phyloP scores from a whole-genome alignment of 2,888 invertebrate species.

The Cosmorhoe ocellata region DNA sequence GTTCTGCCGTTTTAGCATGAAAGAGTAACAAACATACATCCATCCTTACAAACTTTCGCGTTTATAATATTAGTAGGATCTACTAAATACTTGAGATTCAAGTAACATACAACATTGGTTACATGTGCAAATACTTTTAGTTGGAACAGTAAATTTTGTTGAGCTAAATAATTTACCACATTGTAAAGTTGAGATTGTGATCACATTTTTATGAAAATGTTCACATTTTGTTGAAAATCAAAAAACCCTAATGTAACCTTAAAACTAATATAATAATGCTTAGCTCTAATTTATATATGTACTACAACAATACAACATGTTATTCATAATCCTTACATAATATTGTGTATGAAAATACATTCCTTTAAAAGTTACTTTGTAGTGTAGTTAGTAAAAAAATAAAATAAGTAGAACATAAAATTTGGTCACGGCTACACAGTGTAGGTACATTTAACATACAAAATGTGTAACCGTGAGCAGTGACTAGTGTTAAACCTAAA shows the following conservation, averaged over 20 bases:
- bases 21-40: too few relatives aligned
- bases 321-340: constrained; percentile 14
- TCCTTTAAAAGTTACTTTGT: constrained; percentile 12
- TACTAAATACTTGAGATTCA: constrained; percentile 18
- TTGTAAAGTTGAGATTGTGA: too few relatives aligned
- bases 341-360: constrained; percentile 32
- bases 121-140: constrained; percentile 8
- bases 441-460: neutral
- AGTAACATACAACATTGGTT: constrained; percentile 10
- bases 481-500: constrained; percentile 45
- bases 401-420: constrained; percentile 5
- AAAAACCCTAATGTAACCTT: neutral
- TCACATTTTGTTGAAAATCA: too few relatives aligned
- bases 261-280: constrained; percentile 19
- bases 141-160: constrained; percentile 9
- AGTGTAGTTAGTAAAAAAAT: too few relatives aligned
- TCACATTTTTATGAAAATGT: too few relatives aligned
- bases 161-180: constrained; percentile 1
- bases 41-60: too few relatives aligned
- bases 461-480: constrained; percentile 25
- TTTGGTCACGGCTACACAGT: constrained; percentile 19
- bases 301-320: constrained; percentile 34
- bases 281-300: constrained; percentile 13
- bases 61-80: too few relatives aligned
- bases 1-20: too few relatives aligned